Base-by-base conservation (phyloP, 2,113 vertebrate genomes). In the Onychorhynchus coronatus region DNA sequence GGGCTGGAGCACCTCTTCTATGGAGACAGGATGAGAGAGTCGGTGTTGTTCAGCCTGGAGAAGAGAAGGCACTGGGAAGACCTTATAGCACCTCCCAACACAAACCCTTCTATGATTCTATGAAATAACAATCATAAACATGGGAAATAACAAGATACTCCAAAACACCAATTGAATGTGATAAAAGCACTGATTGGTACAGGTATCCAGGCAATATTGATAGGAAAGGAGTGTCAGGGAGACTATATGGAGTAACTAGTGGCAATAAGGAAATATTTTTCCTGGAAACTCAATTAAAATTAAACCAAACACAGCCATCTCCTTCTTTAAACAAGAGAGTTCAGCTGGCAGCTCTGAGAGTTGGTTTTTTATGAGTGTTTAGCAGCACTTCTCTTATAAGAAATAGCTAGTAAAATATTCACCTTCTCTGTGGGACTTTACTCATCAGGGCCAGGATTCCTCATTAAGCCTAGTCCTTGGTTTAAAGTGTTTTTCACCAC, bases 261-360 rank as follows among this genome's bases (percentile, higher is more conserved):
- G 52, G 82, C 81, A 96, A 95, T 96, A 96, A 96, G 93, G 95
- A 96, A 95, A 81, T 89, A 50, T 55, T 93, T 80, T 93, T 91
- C 89, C 94, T 89, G 91, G 88, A 97, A 95, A 88, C 39, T 20
- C 81, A 74, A 67, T 62, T 96, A 94, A 94, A 95, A 92, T 93
- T 85, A 88, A 93, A 86, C 39, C 35, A 86, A 91, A 91, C 42
- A 71, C 20, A 87, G 37, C 31, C 31, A 82, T 91, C 67, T 88
- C 55, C 35, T 81, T 94, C 47, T 53, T 55, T 53, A 66, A 27
- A 88, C 2, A 8, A 79, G 39, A 84, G 12, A 44, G 62, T 55
- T 96, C 81, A 89, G 53, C 56, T 94, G 85, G 65, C 93, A 91
- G 80, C 59, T 75, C 58, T 92, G 47, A 68, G 72, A 59, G 35